Evolutionary conservation across 2,797 vertebrate species (phyloP), one percentile per base, ranked within the genome.

Genomic region (Pseudochromis fuscus): DNA sequence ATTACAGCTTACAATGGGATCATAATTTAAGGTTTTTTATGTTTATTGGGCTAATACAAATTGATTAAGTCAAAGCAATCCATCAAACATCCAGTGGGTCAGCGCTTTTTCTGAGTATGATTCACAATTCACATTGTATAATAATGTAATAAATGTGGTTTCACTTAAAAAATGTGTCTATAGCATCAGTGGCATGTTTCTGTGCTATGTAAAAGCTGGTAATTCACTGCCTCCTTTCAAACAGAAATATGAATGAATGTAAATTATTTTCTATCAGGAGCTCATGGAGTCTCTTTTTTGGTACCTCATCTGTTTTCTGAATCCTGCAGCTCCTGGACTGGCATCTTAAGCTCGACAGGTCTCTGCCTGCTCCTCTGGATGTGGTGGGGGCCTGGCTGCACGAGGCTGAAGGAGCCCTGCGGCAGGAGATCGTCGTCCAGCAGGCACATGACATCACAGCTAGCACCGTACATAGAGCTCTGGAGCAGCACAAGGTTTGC

Each of bases 401-500:
- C 65, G 92, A 95, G 67, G 97, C 95, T 6, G 98, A 99, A 87
- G 89, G 94, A 69, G 95, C 95, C 35, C 90, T 99, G 63, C 93
- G 90, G 60, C 96, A 98, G 57, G 97, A 98, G 79, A 85, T 97
- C 21, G 30, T 87, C 5, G 42, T 95, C 63, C 96, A 96, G 59
- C 96, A 97, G 90, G 92, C 92, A 33, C 95, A 96, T 0, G 96
- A 98, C 15, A 94, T 96, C 89, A 97, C 95, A 0, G 95, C 96
- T 0, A 95, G 93, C 81, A 92, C 87, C 2, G 93, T 98, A 75
- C 96, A 95, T 50, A 88, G 93, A 84, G 95, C 95, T 59, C 92
- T 95, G 40, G 95, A 97, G 60, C 96, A 96, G 11, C 96, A 97
- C 72, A 97, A 97, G 96, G 98, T 99, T n/a, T 40, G 38, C 38